These are phyloP conservation scores for Siderastrea radians DNA, from an alignment of 92 coral and sea anemone species.

Conservation along the genomic window DNA sequence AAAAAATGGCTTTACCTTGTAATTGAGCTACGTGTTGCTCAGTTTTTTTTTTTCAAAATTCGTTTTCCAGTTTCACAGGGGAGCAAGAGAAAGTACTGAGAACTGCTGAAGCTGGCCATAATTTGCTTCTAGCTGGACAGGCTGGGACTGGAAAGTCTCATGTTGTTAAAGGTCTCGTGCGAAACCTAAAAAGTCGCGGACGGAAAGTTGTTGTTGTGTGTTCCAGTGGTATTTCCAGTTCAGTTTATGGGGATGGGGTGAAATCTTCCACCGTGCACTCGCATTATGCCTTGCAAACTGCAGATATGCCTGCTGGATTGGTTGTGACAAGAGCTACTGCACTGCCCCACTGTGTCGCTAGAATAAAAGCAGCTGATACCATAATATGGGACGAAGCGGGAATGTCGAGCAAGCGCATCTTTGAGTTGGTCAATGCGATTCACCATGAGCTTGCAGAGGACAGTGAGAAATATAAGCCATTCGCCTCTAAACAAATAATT, in stretches of 20 bases:
- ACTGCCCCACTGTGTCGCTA: not conserved
- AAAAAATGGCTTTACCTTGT: too few species aligned
- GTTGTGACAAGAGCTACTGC: constrained; percentile 2
- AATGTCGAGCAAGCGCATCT: constrained; percentile 20
- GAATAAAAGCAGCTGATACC: constrained; percentile 5
- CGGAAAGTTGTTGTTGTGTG: constrained; percentile 1
- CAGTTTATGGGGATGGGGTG: constrained; percentile 17
- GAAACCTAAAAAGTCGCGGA: not conserved
- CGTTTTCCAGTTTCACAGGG: not conserved
- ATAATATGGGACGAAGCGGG: constrained; percentile 1
- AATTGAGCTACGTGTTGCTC: too few species aligned
- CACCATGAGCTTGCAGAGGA: constrained; percentile 10
- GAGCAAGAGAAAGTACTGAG: not conserved
- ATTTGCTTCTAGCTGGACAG: not conserved
- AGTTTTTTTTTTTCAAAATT: too few species aligned
- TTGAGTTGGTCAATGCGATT: constrained; percentile 32
- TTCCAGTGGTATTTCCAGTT: constrained; percentile 4
- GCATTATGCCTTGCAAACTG: constrained; percentile 47
- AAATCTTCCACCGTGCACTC: constrained; percentile 34
- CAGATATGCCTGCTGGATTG: constrained; percentile 26
- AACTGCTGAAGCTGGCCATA: not conserved
- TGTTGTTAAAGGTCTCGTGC: not conserved
- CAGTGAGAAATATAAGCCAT: not conserved
- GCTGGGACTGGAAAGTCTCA: too few species aligned
- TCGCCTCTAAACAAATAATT: constrained; percentile 26